These are phyloP conservation scores for Erpornis zantholeuca DNA, from an alignment of 2,113 vertebrate genomes.

Conservation along the genomic window DNA sequence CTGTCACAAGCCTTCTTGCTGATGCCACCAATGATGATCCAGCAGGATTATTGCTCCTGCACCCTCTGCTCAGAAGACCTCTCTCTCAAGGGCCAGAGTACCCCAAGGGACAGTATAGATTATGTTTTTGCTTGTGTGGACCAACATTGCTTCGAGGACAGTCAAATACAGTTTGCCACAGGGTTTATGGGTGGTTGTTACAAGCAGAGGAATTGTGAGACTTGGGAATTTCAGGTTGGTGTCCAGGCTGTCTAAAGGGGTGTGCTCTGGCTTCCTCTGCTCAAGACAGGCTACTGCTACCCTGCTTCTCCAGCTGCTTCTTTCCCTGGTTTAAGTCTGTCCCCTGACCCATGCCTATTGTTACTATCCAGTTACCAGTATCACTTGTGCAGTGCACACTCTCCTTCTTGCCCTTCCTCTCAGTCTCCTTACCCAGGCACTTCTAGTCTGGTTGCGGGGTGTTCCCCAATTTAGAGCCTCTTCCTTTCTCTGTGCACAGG, in stretches of 20 bases:
- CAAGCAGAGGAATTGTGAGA: background rate
- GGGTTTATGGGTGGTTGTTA: background rate
- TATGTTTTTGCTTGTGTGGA: background rate
- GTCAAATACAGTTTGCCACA: fast-evolving
- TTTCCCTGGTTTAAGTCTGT: background rate
- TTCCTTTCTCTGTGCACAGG: background rate
- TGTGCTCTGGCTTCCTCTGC: background rate
- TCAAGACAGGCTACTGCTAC: background rate
- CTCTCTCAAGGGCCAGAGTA: background rate
- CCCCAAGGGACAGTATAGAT: background rate
- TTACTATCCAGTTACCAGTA: background rate
- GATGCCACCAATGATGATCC: background rate
- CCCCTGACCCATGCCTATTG: background rate
- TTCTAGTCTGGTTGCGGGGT: background rate
- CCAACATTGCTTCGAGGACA: background rate
- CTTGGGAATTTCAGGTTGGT: background rate
- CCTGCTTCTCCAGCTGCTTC: background rate
- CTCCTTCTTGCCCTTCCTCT: background rate
- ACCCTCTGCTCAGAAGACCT: background rate
- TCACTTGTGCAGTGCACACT: background rate
- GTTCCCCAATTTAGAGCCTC: background rate
- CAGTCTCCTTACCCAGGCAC: background rate
- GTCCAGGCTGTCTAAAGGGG: background rate
- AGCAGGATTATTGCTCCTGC: background rate
- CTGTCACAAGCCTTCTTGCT: background rate